Percentiles rank a stretch among this genome's conserved stretches.
phyloP scores from a whole-genome alignment of 2,113 vertebrate genomes.

The Megalops atlanticus region DNA sequence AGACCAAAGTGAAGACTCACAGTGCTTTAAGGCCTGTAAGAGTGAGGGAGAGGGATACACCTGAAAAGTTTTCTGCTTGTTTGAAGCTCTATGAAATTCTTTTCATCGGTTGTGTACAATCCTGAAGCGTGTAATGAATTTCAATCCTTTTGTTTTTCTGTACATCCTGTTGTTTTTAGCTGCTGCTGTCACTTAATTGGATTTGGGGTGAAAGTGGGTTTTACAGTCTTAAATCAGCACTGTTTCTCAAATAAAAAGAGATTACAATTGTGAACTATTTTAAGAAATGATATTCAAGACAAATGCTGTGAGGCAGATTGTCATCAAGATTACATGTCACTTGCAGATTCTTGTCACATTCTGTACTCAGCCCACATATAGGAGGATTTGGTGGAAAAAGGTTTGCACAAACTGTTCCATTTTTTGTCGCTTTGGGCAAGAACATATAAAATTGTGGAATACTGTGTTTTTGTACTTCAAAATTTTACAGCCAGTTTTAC shows the following conservation, averaged over 20 bases:
- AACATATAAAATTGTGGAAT: background rate
- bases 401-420: background rate
- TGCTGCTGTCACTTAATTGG: background rate
- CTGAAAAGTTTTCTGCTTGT: background rate
- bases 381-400: background rate
- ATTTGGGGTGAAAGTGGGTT: constrained; percentile 2
- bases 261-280: background rate
- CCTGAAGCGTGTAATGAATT: constrained; percentile 1
- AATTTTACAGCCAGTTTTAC: too few relatives aligned
- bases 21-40: background rate
- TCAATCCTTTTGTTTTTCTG: background rate
- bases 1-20: background rate
- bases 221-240: background rate
- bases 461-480: too few relatives aligned
- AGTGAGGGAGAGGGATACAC: background rate
- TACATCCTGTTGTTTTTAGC: background rate
- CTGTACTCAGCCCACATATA: background rate
- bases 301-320: background rate
- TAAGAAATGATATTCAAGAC: background rate
- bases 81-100: background rate
- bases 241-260: constrained; percentile 15
- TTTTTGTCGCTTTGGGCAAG: background rate
- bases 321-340: background rate
- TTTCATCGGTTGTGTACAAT: background rate
- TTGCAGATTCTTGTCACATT: background rate